phyloP scores from a whole-genome alignment of 2,888 invertebrate species.

The Hirtodrosophila duncani region DNA sequence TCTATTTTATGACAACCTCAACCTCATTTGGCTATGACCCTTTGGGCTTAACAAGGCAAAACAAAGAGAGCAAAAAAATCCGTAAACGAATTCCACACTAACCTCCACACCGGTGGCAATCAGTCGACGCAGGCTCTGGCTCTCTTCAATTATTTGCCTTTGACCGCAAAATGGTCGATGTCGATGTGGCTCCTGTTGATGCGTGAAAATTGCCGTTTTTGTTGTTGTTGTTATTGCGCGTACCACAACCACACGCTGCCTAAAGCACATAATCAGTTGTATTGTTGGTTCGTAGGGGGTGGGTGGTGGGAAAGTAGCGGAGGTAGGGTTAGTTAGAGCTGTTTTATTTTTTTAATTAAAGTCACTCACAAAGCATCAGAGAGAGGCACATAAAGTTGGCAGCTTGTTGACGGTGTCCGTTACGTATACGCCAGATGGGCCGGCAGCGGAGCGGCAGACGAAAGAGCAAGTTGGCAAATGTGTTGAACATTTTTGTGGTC shows the following conservation, averaged over 20 bases:
- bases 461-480: conserved; percentile 52
- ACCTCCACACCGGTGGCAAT: conserved; percentile 42
- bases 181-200: conserved; percentile 13
- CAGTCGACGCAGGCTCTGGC: conserved; percentile 15
- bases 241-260: conserved; percentile 11
- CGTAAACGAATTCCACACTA: conserved; percentile 11
- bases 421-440: conserved; percentile 38
- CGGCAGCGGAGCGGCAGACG: conserved; percentile 5
- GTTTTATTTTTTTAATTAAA: conserved; percentile 67
- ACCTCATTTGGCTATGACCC: no score
- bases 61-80: conserved; percentile 9
- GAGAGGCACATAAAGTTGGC: conserved; percentile 47
- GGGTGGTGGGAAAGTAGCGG: conserved; percentile 27
- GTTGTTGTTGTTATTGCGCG: conserved; percentile 7
- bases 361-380: conserved; percentile 21
- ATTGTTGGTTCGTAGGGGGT: conserved; percentile 5
- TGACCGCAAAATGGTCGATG: conserved; percentile 34
- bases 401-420: conserved; percentile 24
- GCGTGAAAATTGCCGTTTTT: conserved; percentile 26
- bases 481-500: conserved; percentile 64
- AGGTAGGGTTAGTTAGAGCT: conserved; percentile 8
- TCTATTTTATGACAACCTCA: no score
- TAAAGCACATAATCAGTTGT: conserved; percentile 47
- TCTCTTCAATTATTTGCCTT: conserved; percentile 49
- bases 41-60: neutral